Evolutionary conservation across 2,113 vertebrate species (phyloP).

Genomic region (Girardinichthys multiradiatus): DNA sequence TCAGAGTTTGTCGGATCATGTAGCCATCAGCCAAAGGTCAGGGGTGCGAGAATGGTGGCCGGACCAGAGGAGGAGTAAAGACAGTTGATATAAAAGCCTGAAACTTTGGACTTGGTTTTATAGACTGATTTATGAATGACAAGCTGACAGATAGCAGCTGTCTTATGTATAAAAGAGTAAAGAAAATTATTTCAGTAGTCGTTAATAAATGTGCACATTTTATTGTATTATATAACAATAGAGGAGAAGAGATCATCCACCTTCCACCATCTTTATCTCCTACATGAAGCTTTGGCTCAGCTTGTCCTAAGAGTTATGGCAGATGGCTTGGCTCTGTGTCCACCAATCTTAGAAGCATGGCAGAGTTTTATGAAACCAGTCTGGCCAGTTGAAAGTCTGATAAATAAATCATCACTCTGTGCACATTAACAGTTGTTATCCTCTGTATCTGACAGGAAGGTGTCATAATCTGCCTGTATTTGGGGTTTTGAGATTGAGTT

Average conservation of each 20-base stretch:
- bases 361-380: constrained; percentile 8
- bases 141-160: not conserved
- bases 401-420: constrained; percentile 2
- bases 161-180: not conserved
- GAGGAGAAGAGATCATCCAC: not conserved
- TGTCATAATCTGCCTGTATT: too few species aligned
- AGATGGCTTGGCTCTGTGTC: constrained; percentile 4
- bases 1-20: constrained; percentile 40
- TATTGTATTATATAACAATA: not conserved
- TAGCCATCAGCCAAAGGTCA: constrained; percentile 36
- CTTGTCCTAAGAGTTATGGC: not conserved
- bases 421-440: not conserved
- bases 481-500: too few species aligned
- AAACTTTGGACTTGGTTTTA: constrained; percentile 10
- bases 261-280: not conserved
- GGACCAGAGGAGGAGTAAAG: not conserved
- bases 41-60: not conserved
- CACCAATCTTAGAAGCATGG: not conserved
- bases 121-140: not conserved
- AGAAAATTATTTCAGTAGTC: not conserved
- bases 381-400: not conserved
- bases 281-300: not conserved
- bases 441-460: not conserved
- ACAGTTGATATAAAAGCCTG: constrained; percentile 8
- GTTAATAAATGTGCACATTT: not conserved